Conservation (phyloP, 2,888 invertebrate genomes). For the Drosophila meridionalis region DNA sequence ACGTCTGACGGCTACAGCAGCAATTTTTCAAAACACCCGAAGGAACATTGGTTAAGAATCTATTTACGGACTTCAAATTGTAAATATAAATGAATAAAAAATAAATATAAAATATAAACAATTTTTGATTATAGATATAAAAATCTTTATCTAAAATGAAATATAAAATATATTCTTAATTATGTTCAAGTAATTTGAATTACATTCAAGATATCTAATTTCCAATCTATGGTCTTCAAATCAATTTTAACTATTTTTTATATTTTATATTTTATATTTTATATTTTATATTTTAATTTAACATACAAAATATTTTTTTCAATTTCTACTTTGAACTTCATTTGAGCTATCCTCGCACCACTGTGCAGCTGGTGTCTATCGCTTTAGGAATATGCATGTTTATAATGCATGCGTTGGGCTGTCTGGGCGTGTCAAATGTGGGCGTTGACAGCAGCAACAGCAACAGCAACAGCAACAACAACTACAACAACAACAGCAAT, state of each 20-base stretch:
- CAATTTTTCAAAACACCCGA: slow-evolving; percentile 41
- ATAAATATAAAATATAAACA: too few species aligned
- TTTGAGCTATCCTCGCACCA: slow-evolving; percentile 4
- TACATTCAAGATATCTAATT: too few species aligned
- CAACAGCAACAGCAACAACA: slow-evolving; percentile 24
- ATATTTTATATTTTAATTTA: too few species aligned
- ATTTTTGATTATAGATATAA: too few species aligned
- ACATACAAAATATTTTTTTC: too few species aligned
- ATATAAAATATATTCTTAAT: too few species aligned
- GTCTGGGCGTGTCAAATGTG: slow-evolving; percentile 72
- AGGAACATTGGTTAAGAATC: slow-evolving; percentile 35
- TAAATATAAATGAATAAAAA: too few species aligned
- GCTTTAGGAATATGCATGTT: slow-evolving; percentile 46
- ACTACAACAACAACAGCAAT: slow-evolving; percentile 22
- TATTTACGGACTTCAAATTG: background rate
- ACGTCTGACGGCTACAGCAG: slow-evolving; percentile 20
- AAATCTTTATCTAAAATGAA: too few species aligned
- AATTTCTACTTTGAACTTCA: too few species aligned
- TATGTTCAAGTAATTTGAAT: too few species aligned
- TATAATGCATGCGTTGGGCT: slow-evolving; percentile 53
- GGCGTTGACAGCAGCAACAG: slow-evolving; percentile 60
- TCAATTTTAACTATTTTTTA: background rate
- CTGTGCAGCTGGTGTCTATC: slow-evolving; percentile 19
- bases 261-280: background rate
- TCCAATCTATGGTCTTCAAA: background rate